These are phyloP conservation scores for Sphyrna mokarran DNA, from an alignment of 2,113 vertebrate genomes.

Conservation along the genomic window DNA sequence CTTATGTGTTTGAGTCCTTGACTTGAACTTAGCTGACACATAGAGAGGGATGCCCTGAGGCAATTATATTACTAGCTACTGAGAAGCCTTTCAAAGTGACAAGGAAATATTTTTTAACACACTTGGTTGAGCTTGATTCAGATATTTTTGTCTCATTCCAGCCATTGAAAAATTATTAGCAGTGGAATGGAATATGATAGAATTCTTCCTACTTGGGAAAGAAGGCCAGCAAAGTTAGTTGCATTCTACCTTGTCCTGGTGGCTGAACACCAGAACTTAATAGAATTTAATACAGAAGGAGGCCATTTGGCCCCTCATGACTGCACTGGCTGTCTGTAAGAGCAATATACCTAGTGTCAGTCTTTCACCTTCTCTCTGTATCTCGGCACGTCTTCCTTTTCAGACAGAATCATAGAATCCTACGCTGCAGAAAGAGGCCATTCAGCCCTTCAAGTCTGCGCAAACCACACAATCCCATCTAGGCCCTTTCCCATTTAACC, in stretches of 20 bases:
- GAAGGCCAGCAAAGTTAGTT: background rate
- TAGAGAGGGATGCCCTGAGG: background rate
- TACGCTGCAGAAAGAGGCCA: too few species aligned
- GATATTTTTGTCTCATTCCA: background rate
- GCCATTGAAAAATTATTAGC: background rate
- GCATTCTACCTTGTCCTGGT: background rate
- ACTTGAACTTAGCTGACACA: background rate
- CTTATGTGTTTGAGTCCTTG: background rate
- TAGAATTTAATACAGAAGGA: background rate
- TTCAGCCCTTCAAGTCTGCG: too few species aligned
- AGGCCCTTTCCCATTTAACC: too few species aligned
- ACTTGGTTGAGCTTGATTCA: background rate
- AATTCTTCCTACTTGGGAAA: background rate
- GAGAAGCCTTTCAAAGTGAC: background rate
- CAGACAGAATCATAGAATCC: background rate
- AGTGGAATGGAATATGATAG: background rate
- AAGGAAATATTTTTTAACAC: conserved; percentile 4
- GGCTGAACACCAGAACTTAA: background rate
- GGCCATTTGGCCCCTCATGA: background rate
- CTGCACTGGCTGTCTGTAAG: background rate
- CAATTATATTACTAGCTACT: background rate
- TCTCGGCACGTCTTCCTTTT: background rate
- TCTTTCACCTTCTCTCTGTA: background rate
- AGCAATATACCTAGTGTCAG: background rate
- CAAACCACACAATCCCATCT: too few species aligned